These are phyloP conservation scores for Atrichornis clamosus DNA, from an alignment of 2,113 vertebrate genomes.

Conservation along the genomic window DNA sequence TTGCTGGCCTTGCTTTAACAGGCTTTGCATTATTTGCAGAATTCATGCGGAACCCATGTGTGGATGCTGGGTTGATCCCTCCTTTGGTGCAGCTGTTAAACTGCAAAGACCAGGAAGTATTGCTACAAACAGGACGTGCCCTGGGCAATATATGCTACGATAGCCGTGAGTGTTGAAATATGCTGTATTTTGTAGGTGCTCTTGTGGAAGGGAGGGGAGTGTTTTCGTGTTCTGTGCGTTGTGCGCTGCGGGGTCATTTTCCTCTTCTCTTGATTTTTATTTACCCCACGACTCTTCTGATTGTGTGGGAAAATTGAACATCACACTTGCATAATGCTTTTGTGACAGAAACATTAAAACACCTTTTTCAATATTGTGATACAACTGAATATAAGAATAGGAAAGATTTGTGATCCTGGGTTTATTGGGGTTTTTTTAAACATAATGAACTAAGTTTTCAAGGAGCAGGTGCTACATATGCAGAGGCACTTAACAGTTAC, in stretches of 20 bases:
- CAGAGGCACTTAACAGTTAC: neutral
- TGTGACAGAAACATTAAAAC: neutral
- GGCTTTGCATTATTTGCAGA: conserved; percentile 74
- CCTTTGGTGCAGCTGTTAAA: conserved; percentile 91
- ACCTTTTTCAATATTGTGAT: neutral
- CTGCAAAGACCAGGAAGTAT: conserved; percentile 92
- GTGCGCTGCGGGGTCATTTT: neutral
- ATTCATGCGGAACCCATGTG: conserved; percentile 93
- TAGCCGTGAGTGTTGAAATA: conserved; percentile 90
- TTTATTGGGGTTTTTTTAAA: neutral
- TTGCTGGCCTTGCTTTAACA: neutral
- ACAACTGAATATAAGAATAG: neutral
- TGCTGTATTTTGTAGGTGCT: neutral
- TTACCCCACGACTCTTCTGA: neutral
- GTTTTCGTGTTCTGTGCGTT: neutral
- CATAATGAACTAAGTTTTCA: neutral
- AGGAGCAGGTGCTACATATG: neutral
- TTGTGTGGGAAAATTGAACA: neutral
- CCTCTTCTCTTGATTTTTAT: neutral
- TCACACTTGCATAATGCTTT: neutral
- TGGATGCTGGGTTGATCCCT: conserved; percentile 92
- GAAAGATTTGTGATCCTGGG: neutral
- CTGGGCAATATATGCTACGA: conserved; percentile 99
- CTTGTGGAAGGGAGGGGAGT: neutral
- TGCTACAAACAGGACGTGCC: conserved; percentile 95